phyloP scores from a whole-genome alignment of 2,888 invertebrate genomes.

The Thymelicus acteon region DNA sequence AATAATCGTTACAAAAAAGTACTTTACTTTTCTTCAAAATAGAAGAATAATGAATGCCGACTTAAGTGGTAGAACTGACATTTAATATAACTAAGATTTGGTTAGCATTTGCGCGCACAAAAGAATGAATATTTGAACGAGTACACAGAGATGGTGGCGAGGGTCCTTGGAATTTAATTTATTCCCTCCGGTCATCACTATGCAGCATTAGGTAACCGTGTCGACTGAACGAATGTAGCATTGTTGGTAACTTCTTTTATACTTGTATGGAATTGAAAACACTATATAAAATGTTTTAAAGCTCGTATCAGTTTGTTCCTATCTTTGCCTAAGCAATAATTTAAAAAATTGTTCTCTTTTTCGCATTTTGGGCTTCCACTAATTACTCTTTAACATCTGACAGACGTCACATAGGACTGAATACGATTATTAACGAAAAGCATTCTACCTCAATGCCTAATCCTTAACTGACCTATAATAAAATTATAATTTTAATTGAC shows the following conservation, averaged over 20 bases:
- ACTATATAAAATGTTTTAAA: neutral
- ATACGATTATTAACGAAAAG: too few relatives aligned
- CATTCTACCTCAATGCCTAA: too few relatives aligned
- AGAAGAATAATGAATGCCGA: neutral
- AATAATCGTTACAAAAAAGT: too few relatives aligned
- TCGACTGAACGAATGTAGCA: slow-evolving; percentile 31
- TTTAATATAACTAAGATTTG: slow-evolving; percentile 29
- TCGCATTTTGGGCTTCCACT: too few relatives aligned
- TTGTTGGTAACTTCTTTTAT: slow-evolving; percentile 3
- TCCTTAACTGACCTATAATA: too few relatives aligned
- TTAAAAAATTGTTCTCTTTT: too few relatives aligned
- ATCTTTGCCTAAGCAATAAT: too few relatives aligned
- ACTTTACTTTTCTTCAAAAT: too few relatives aligned
- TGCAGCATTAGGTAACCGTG: slow-evolving; percentile 51
- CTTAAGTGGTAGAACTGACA: slow-evolving; percentile 1
- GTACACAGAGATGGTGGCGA: slow-evolving; percentile 40
- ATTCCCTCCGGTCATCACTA: slow-evolving; percentile 53
- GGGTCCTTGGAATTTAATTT: slow-evolving; percentile 54
- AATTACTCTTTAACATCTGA: too few relatives aligned
- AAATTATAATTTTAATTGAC: too few relatives aligned
- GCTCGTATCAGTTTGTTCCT: too few relatives aligned
- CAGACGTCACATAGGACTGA: too few relatives aligned
- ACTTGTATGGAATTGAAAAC: neutral
- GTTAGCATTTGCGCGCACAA: slow-evolving; percentile 39
- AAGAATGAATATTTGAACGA: slow-evolving; percentile 43